These are phyloP conservation scores for Poecilia gillii DNA, from an alignment of 2,797 vertebrate species.

Conservation along the genomic window DNA sequence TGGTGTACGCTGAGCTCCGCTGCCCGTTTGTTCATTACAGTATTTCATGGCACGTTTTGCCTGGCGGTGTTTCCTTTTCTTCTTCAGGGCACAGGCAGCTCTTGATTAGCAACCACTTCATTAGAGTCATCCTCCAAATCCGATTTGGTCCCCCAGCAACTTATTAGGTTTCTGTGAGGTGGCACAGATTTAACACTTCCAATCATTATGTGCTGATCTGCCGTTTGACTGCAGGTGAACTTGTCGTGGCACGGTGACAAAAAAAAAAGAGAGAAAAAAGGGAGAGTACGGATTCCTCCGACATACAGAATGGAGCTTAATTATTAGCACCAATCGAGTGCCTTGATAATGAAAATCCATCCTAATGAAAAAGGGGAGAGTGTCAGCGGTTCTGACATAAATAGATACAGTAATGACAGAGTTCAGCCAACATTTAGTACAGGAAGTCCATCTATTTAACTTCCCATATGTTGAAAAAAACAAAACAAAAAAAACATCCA, in stretches of 20 bases:
- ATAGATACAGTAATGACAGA: background rate
- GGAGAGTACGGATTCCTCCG: background rate
- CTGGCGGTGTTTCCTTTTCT: background rate
- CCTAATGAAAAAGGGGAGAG: background rate
- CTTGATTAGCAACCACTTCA: constrained; percentile 17
- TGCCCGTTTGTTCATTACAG: background rate
- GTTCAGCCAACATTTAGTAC: background rate
- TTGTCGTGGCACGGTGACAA: background rate
- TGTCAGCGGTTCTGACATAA: background rate
- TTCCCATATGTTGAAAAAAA: background rate
- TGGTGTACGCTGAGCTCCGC: background rate
- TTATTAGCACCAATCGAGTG: background rate
- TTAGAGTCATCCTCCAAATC: constrained; percentile 27
- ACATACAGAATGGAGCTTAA: background rate
- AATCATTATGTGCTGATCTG: constrained; percentile 5
- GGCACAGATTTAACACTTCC: constrained; percentile 3
- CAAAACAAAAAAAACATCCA: background rate
- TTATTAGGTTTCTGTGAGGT: constrained; percentile 12
- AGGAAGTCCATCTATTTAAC: background rate
- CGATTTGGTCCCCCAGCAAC: background rate
- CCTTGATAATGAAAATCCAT: background rate
- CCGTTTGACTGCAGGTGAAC: background rate
- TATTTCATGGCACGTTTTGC: constrained; percentile 3
- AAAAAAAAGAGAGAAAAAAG: background rate
- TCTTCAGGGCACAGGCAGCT: constrained; percentile 5